These are phyloP conservation scores for Nasonia vitripennis DNA, from an alignment of 1,140 invertebrate genomes.

Conservation along the genomic window DNA sequence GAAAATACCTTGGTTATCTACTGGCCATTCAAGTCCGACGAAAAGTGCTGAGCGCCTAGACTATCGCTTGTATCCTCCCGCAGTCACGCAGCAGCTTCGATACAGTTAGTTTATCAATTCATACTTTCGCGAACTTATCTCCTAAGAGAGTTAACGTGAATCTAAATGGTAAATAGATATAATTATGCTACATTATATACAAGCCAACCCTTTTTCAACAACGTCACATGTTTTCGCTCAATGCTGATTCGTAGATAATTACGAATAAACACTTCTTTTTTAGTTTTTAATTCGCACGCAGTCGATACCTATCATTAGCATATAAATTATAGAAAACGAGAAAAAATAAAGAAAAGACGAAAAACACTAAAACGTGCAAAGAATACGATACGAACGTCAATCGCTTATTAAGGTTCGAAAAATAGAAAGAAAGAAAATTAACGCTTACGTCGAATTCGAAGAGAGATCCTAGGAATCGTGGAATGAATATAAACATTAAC, in stretches of 20 bases:
- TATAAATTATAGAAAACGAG: slow-evolving; percentile 47
- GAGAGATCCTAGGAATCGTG: slow-evolving; percentile 47
- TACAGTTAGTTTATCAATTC: slow-evolving; percentile 27
- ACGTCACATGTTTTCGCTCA: slow-evolving; percentile 3
- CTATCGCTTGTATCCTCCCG: slow-evolving; percentile 41
- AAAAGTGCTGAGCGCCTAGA: too few species aligned
- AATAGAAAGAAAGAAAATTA: slow-evolving; percentile 33
- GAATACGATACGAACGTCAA: slow-evolving; percentile 44
- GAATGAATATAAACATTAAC: slow-evolving; percentile 51
- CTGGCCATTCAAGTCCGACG: too few species aligned
- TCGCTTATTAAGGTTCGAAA: slow-evolving; percentile 37
- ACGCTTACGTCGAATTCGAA: slow-evolving; percentile 39
- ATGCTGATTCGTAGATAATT: slow-evolving; percentile 16
- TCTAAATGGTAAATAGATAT: slow-evolving; percentile 61
- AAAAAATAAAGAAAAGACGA: slow-evolving; percentile 35
- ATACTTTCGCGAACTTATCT: slow-evolving; percentile 50
- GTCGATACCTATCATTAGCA: slow-evolving; percentile 20
- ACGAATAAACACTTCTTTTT: slow-evolving; percentile 16
- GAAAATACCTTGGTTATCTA: too few species aligned
- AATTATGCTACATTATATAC: slow-evolving; percentile 68
- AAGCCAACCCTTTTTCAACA: slow-evolving; percentile 51
- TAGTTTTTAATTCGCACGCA: background rate
- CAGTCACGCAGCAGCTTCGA: slow-evolving; percentile 37
- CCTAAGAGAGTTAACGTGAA: slow-evolving; percentile 55
- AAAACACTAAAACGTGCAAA: slow-evolving; percentile 52